Percentiles rank a stretch among this genome's conserved stretches.
These are phyloP conservation scores for Zaprionus lachaisei DNA, from an alignment of 1,140 invertebrate species.

Conservation along the genomic window DNA sequence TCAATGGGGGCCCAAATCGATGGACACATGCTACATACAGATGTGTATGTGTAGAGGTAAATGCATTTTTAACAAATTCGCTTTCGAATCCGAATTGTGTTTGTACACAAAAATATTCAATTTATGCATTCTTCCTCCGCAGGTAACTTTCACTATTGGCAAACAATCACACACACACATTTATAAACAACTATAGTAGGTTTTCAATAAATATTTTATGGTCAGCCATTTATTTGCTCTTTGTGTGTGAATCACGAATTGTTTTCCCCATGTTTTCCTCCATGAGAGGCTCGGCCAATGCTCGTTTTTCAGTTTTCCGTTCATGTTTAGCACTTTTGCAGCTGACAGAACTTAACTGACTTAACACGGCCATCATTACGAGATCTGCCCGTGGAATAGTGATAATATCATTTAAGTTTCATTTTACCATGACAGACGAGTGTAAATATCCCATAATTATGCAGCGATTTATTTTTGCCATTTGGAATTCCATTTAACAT, in stretches of 20 bases:
- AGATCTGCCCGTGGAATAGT: constrained; percentile 61
- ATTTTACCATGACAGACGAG: constrained; percentile 2
- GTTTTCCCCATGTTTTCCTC: background rate
- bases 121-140: constrained; percentile 29
- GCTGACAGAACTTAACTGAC: constrained; percentile 53
- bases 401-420: constrained; percentile 46
- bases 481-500: background rate
- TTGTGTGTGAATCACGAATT: constrained; percentile 19
- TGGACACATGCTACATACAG: constrained; percentile 14
- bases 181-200: constrained; percentile 4
- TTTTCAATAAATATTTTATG: constrained; percentile 71
- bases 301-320: constrained; percentile 1
- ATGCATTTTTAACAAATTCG: constrained; percentile 48
- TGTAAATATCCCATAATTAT: constrained; percentile 8
- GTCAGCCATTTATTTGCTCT: constrained; percentile 53
- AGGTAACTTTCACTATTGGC: background rate
- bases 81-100: constrained; percentile 37
- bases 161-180: background rate
- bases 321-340: constrained; percentile 16
- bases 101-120: constrained; percentile 38
- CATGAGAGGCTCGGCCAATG: constrained; percentile 11
- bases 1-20: constrained; percentile 13
- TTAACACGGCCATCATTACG: constrained; percentile 58
- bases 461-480: background rate
- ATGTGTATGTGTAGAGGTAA: background rate